Evolutionary conservation across 2,113 vertebrate genomes (phyloP).

Genomic region (Phocoena sinus): DNA sequence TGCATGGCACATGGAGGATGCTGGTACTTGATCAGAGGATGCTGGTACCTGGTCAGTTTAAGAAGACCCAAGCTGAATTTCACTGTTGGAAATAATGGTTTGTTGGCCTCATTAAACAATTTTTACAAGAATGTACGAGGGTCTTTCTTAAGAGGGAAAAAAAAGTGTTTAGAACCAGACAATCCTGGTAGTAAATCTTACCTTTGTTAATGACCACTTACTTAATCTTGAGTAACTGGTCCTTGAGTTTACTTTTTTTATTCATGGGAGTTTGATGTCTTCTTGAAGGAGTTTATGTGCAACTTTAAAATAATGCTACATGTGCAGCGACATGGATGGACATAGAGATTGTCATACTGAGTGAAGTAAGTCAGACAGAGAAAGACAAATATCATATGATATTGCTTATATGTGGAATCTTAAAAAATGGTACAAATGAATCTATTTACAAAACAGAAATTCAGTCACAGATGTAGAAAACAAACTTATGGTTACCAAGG

Average conservation of each 20-base stretch:
- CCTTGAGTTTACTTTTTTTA: not conserved
- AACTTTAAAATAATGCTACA: not conserved
- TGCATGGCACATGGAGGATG: accelerated
- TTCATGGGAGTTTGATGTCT: not conserved
- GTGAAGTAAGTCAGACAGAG: too few species aligned
- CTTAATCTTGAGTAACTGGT: not conserved
- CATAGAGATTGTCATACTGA: too few species aligned
- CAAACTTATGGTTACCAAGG: too few species aligned
- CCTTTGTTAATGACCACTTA: not conserved
- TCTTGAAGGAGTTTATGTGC: not conserved
- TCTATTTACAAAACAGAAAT: too few species aligned
- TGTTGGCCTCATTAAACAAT: not conserved
- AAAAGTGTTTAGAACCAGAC: not conserved
- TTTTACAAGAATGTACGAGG: not conserved
- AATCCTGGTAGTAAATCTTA: not conserved
- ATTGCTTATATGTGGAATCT: too few species aligned
- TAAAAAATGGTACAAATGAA: too few species aligned
- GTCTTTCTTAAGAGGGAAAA: not conserved
- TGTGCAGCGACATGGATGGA: too few species aligned
- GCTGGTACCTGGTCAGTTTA: not conserved
- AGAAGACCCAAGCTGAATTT: not conserved
- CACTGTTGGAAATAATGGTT: not conserved
- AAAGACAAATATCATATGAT: too few species aligned
- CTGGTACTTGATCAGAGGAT: not conserved
- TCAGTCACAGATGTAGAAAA: too few species aligned